Evolutionary conservation across 2,888 invertebrate species (phyloP), one percentile per base, ranked within the genome.

Genomic region (Bellardia bayeri): DNA sequence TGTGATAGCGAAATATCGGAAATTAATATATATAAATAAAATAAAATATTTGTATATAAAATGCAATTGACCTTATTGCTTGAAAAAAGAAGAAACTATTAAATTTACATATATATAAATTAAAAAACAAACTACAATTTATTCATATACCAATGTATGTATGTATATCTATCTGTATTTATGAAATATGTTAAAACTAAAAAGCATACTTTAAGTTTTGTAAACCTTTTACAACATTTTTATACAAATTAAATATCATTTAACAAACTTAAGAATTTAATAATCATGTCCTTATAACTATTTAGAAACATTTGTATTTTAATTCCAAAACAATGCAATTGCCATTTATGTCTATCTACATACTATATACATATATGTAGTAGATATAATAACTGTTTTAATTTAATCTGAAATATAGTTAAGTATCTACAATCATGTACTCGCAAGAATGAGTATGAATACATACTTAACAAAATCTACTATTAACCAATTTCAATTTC

Each of bases 401-500:
- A 54, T n/a, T 54, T 54, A 2, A 54, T 54, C 16, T 16, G 0
- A 61, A 61, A 8, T 33, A 14, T 23, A 3, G 16, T 40, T 2
- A 13, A 74, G n/a, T 74, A 16, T 1, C 23, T 23, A 23, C 23
- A 23, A 23, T 23, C 56, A 37, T 23, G 42, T 30, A 23, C 7
- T 45, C 4, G 16, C 16, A 33, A 63, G 61, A 49, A 23, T 2
- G 40, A 8, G 58, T 16, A 54, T 54, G 8, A 54, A 7, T 54
- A 16, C 8, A 9, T 42, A 58, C 74, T 75, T 75, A 9, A 16
- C 5, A 40, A 37, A 23, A 61, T 33, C 9, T 23, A 23, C 45
- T 45, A 66, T 30, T 45, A 42, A 66, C 45, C 45, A 45, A 66
- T 66, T 66, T 66, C 30, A 66, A 30, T 45, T 66, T 66, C 30